These are phyloP conservation scores for Microplitis deprimator DNA, from an alignment of 2,888 invertebrate genomes.

Conservation along the genomic window DNA sequence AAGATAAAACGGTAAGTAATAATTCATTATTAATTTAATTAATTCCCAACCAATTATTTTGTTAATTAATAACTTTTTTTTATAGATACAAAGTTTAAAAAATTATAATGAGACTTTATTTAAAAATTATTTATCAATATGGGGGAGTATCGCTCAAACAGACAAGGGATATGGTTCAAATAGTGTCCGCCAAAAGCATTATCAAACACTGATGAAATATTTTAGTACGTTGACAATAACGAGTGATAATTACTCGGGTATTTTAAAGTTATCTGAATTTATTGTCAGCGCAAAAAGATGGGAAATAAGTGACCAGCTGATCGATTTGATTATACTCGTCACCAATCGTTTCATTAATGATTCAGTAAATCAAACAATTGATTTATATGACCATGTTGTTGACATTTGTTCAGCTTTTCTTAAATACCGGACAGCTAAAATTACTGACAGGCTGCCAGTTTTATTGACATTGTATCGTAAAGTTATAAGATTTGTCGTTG, in stretches of 20 bases:
- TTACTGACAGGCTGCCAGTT: conserved; percentile 58
- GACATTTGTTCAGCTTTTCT: conserved; percentile 57
- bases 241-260: conserved; percentile 29
- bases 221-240: conserved; percentile 48
- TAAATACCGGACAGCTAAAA: conserved; percentile 54
- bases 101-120: conserved; percentile 47
- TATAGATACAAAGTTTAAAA: conserved; percentile 38
- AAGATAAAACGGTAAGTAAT: conserved; percentile 51
- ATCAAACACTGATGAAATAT: conserved; percentile 11
- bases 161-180: conserved; percentile 56
- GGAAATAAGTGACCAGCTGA: conserved; percentile 51
- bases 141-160: conserved; percentile 58
- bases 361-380: conserved; percentile 37
- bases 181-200: conserved; percentile 49
- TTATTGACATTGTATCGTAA: conserved; percentile 59
- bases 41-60: conserved; percentile 3
- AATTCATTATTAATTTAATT: conserved; percentile 3
- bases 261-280: conserved; percentile 47
- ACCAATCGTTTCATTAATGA: conserved; percentile 54
- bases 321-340: conserved; percentile 58
- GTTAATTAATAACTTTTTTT: background rate
- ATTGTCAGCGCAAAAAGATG: conserved; percentile 55
- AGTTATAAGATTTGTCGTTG: conserved; percentile 53
- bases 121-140: conserved; percentile 54
- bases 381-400: conserved; percentile 56